phyloP scores from a whole-genome alignment of 1,140 invertebrate genomes.

The Anoplolepis gracilipes region DNA sequence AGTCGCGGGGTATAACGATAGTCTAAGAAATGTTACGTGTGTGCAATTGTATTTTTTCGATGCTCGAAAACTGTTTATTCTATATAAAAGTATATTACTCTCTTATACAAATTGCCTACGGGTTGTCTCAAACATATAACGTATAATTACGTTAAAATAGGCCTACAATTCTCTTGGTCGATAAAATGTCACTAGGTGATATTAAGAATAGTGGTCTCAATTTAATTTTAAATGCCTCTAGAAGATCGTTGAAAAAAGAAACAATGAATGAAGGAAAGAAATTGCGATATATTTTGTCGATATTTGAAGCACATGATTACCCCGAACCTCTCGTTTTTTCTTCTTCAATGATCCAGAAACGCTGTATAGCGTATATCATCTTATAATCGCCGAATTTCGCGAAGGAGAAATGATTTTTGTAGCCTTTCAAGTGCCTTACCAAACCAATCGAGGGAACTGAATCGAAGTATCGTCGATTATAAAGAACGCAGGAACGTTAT shows the following conservation, averaged over 20 bases:
- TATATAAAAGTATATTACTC: slow-evolving; percentile 6
- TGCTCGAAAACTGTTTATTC: slow-evolving; percentile 22
- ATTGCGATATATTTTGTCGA: slow-evolving; percentile 10
- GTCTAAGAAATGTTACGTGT: slow-evolving; percentile 30
- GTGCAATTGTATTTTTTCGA: slow-evolving; percentile 38
- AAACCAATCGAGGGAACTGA: slow-evolving; percentile 69
- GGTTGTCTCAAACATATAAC: slow-evolving; percentile 7
- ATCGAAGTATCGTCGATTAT: slow-evolving; percentile 63
- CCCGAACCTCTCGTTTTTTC: not conserved
- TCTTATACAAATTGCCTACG: not conserved
- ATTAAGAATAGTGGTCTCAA: slow-evolving; percentile 2
- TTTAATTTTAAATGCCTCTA: slow-evolving; percentile 15
- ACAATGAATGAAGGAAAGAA: not conserved
- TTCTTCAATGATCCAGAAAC: not conserved
- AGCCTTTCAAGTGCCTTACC: slow-evolving; percentile 80
- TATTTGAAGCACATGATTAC: not conserved
- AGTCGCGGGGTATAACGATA: not conserved
- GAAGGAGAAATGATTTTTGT: slow-evolving; percentile 57
- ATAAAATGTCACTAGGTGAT: slow-evolving; percentile 23
- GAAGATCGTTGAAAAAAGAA: not conserved
- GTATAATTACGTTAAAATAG: slow-evolving; percentile 2
- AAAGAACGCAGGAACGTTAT: slow-evolving; percentile 27
- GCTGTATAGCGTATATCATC: slow-evolving; percentile 50
- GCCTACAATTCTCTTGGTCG: not conserved
- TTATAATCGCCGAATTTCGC: slow-evolving; percentile 24